These are phyloP conservation scores for human DNA, from an alignment of 2,113 vertebrate genomes.

Conservation along the genomic window DNA sequence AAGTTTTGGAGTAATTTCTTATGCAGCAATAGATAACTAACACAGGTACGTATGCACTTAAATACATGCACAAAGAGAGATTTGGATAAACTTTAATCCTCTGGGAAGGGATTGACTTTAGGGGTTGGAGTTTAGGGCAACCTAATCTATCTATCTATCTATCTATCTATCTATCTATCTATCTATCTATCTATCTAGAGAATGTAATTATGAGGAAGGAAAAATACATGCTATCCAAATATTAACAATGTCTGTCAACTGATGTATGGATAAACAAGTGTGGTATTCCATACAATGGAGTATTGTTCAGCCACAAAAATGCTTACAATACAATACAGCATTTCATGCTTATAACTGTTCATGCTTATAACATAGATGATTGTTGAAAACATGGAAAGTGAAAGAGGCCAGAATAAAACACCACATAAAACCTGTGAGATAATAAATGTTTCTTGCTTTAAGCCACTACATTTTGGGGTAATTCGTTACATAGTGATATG, in stretches of 20 bases:
- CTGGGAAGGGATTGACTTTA: neutral
- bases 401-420: neutral
- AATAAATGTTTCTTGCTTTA: neutral
- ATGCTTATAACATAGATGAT: neutral
- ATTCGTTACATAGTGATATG: neutral
- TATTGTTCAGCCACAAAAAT: neutral
- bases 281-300: neutral
- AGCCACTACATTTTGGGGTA: neutral
- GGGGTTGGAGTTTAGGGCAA: neutral
- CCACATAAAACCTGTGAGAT: neutral
- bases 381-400: neutral
- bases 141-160: neutral
- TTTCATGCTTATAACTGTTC: neutral
- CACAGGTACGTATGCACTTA: neutral
- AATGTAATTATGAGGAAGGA: neutral
- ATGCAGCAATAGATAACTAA: neutral
- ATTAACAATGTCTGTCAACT: neutral
- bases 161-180: neutral
- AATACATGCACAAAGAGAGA: neutral
- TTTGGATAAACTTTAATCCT: neutral
- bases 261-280: neutral
- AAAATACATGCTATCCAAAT: neutral
- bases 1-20: neutral
- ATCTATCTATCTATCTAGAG: neutral
- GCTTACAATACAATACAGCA: too few relatives aligned